Percentiles rank a stretch among this genome's conserved stretches.
These are phyloP conservation scores for Thryonomys swinderianus DNA, from an alignment of 2,113 vertebrate genomes.

Conservation along the genomic window DNA sequence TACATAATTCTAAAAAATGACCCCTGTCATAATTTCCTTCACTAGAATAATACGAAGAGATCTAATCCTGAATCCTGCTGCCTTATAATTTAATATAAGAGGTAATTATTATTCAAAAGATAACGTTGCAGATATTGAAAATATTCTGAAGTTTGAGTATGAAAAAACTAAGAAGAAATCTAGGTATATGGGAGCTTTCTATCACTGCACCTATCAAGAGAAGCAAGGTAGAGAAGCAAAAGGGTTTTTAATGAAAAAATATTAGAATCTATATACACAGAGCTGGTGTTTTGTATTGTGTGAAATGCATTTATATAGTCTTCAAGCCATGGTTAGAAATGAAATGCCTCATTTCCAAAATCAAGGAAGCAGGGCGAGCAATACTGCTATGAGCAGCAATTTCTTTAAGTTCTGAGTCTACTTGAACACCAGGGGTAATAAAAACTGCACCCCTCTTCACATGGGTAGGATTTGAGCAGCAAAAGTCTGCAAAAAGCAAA, in stretches of 20 bases:
- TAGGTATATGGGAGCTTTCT: slow-evolving; percentile 71
- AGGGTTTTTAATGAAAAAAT: slow-evolving; percentile 81
- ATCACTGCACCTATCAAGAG: slow-evolving; percentile 69
- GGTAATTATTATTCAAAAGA: slow-evolving; percentile 91
- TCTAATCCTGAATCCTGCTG: slow-evolving; percentile 90
- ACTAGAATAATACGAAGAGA: slow-evolving; percentile 90
- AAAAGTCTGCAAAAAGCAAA: neutral
- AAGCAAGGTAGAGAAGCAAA: slow-evolving; percentile 80
- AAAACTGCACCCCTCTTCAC: neutral
- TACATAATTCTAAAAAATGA: slow-evolving; percentile 99
- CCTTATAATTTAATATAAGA: slow-evolving; percentile 92
- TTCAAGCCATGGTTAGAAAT: slow-evolving; percentile 76
- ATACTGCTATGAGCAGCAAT: slow-evolving; percentile 51
- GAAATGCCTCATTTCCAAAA: slow-evolving; percentile 67
- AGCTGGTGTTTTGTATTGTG: slow-evolving; percentile 77
- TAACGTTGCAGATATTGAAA: slow-evolving; percentile 90
- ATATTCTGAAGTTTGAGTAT: slow-evolving; percentile 87
- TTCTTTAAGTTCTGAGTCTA: slow-evolving; percentile 37
- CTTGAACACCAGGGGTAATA: neutral
- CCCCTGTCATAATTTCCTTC: slow-evolving; percentile 93
- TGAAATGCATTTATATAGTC: slow-evolving; percentile 72
- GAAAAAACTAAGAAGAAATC: slow-evolving; percentile 32
- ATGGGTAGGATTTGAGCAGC: rapidly evolving
- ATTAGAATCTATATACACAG: slow-evolving; percentile 68
- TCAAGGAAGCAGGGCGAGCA: slow-evolving; percentile 53